Conservation (phyloP, 2,113 vertebrate genomes). For the Carettochelys insculpta region DNA sequence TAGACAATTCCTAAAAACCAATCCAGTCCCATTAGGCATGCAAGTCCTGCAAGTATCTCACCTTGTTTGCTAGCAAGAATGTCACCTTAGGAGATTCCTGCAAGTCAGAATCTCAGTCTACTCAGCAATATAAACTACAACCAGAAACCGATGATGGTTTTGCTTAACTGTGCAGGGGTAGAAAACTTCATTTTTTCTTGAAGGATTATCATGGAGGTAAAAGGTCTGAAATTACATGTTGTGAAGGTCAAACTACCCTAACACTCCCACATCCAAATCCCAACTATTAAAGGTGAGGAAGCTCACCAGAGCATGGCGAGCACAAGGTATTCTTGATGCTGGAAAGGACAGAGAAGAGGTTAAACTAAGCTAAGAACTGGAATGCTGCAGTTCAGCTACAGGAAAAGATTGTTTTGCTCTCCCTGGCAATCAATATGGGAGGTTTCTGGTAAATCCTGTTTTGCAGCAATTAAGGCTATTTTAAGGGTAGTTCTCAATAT, state of each 20-base stretch:
- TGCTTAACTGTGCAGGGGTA: background rate
- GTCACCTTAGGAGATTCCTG: background rate
- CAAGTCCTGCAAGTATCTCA: background rate
- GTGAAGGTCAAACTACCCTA: background rate
- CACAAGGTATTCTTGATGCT: background rate
- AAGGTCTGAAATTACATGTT: too few relatives aligned
- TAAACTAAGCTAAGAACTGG: background rate
- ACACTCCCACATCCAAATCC: background rate
- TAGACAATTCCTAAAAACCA: background rate
- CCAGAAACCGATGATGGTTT: background rate
- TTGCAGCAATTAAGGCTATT: conserved; percentile 21
- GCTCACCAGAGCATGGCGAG: background rate
- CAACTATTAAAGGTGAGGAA: background rate
- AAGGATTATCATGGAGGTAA: too few relatives aligned
- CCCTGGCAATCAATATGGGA: background rate
- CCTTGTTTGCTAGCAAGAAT: background rate
- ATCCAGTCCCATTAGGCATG: accelerated
- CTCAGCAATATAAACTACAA: background rate
- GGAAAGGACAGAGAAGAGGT: background rate
- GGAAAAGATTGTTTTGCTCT: background rate
- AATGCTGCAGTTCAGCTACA: background rate
- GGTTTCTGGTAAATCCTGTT: conserved; percentile 43
- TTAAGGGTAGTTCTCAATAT: conserved; percentile 13
- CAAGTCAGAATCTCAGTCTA: background rate
- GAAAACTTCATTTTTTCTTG: background rate